Conservation (phyloP, 2,888 invertebrate species). For the Agonum fuliginosum region DNA sequence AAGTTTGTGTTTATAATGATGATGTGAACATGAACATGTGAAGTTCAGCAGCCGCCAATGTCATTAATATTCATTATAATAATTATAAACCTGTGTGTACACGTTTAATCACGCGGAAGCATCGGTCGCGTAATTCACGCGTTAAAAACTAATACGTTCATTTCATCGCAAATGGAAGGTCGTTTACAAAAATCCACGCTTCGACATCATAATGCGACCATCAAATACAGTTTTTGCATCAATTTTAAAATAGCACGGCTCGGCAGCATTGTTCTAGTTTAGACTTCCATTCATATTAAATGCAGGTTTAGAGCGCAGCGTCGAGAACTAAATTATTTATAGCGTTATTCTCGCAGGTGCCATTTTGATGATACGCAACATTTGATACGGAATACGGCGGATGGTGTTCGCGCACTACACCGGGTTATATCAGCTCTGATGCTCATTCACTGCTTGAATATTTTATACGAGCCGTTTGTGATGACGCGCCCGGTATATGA, state of each 20-base stretch:
- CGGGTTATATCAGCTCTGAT: slow-evolving; percentile 33
- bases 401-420: slow-evolving; percentile 4
- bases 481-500: slow-evolving; percentile 51
- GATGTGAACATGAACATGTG: neutral
- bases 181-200: slow-evolving; percentile 49
- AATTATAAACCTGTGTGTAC: slow-evolving; percentile 51
- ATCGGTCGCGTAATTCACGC: slow-evolving; percentile 37
- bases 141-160: slow-evolving; percentile 39
- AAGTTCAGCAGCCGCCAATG: neutral
- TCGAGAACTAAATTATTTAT: slow-evolving; percentile 55
- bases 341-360: slow-evolving; percentile 70
- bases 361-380: slow-evolving; percentile 65
- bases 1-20: no score
- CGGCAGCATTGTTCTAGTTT: slow-evolving; percentile 58
- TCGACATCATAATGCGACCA: slow-evolving; percentile 44
- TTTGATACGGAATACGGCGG: slow-evolving; percentile 49
- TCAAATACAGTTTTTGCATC: slow-evolving; percentile 66
- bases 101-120: slow-evolving; percentile 52
- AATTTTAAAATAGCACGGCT: slow-evolving; percentile 64
- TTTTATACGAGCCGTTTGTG: slow-evolving; percentile 49
- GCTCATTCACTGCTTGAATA: slow-evolving; percentile 46
- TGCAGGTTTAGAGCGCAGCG: slow-evolving; percentile 49
- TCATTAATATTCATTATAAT: slow-evolving; percentile 56
- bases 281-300: slow-evolving; percentile 60
- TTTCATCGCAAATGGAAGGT: slow-evolving; percentile 31